A percentile compares a stretch with the other conserved stretches of the same genome.
Evolutionary conservation across 2,113 vertebrate genomes (phyloP).

Genomic region (Geococcyx californianus): DNA sequence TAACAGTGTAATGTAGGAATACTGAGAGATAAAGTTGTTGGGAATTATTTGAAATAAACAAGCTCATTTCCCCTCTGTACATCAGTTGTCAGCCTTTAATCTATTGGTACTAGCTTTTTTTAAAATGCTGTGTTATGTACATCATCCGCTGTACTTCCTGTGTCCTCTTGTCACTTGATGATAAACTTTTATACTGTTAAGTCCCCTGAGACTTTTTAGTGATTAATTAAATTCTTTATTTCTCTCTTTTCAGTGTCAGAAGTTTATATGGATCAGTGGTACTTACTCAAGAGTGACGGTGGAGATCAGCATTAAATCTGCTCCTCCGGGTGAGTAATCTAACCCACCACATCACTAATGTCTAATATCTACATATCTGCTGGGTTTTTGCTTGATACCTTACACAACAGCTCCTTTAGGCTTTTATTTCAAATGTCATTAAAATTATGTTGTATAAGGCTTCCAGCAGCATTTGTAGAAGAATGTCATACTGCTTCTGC

Average conservation of each 20-base stretch:
- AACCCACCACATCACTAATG: not conserved
- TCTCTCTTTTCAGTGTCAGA: slow-evolving; percentile 26
- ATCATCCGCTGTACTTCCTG: not conserved
- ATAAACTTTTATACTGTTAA: not conserved
- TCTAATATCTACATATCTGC: not conserved
- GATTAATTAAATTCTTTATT: not conserved
- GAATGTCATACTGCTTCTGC: not conserved
- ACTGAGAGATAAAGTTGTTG: not conserved
- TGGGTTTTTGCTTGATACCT: not conserved
- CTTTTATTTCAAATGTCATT: not conserved
- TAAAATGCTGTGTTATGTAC: not conserved
- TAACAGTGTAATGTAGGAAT: not conserved
- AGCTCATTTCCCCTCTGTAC: not conserved
- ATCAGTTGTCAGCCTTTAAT: not conserved
- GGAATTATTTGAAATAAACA: slow-evolving; percentile 5
- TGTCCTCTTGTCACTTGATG: not conserved
- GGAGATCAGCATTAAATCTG: not conserved
- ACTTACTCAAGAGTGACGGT: slow-evolving; percentile 3
- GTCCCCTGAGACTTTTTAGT: not conserved
- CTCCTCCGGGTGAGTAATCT: slow-evolving; percentile 51
- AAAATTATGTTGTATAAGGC: not conserved
- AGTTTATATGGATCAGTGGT: slow-evolving; percentile 27
- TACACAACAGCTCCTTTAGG: not conserved
- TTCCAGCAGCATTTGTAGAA: not conserved
- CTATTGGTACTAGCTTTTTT: not conserved